These are phyloP conservation scores for Dynastes maya DNA, from an alignment of 2,888 invertebrate species.

Conservation along the genomic window DNA sequence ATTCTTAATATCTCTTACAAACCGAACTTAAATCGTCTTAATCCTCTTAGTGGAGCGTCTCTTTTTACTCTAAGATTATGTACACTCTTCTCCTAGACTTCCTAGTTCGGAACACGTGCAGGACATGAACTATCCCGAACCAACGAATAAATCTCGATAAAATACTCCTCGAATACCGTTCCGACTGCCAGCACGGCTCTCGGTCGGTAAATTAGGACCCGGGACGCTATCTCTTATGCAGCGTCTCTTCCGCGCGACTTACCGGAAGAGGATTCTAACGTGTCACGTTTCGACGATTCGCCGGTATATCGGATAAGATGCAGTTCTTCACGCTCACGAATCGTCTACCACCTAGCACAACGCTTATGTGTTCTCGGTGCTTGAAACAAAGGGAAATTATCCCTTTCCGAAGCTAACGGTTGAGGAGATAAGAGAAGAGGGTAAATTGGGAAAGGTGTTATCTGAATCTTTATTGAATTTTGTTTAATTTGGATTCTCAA, in stretches of 20 bases:
- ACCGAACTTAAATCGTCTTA: constrained; percentile 6
- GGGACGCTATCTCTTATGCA: constrained; percentile 5
- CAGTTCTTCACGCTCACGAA: not conserved
- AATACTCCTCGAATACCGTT: not conserved
- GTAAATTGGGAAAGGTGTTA: too few species aligned
- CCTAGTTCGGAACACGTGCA: constrained; percentile 1
- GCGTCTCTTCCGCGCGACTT: not conserved
- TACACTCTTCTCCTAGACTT: not conserved
- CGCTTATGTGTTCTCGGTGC: not conserved
- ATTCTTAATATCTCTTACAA: constrained; percentile 5
- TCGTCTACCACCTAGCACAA: not conserved
- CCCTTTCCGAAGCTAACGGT: too few species aligned
- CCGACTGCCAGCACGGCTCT: not conserved
- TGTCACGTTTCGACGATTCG: constrained; percentile 13
- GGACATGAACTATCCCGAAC: constrained; percentile 17
- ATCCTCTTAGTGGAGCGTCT: constrained; percentile 1
- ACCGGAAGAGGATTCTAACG: not conserved
- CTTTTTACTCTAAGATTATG: not conserved
- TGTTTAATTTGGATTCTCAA: too few species aligned
- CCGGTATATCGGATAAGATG: constrained; percentile 4
- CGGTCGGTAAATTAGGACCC: not conserved
- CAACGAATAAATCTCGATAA: constrained; percentile 21
- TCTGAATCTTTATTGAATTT: too few species aligned
- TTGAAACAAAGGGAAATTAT: too few species aligned
- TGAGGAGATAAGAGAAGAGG: too few species aligned